Conservation (phyloP, 2,113 vertebrate species). For the Leptocoma aspasia region DNA sequence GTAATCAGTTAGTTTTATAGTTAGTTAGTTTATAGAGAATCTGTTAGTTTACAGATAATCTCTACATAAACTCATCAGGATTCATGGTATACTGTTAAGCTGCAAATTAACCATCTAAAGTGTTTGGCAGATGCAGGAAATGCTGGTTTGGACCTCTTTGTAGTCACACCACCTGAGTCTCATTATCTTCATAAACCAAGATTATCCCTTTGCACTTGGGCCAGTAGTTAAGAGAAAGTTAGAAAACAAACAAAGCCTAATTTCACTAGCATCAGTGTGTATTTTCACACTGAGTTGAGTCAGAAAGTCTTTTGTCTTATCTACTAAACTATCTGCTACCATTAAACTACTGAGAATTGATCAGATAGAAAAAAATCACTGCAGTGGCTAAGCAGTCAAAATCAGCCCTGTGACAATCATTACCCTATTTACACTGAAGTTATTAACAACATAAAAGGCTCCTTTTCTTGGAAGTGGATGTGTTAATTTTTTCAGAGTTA, state of each 20-base stretch:
- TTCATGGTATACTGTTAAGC: neutral
- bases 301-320: neutral
- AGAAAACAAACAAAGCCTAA: neutral
- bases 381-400: neutral
- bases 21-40: neutral
- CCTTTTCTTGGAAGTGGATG: neutral
- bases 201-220: neutral
- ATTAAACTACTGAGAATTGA: neutral
- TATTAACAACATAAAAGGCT: neutral
- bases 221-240: neutral
- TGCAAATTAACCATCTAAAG: neutral
- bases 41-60: neutral
- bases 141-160: neutral
- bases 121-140: accelerated
- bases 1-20: neutral
- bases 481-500: neutral
- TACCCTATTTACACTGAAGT: neutral
- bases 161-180: neutral
- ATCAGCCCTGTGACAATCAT: neutral
- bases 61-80: neutral
- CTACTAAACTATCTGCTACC: neutral
- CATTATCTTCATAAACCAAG: neutral
- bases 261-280: neutral
- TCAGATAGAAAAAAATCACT: neutral
- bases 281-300: neutral